Evolutionary conservation across 2,888 invertebrate genomes (phyloP).

Genomic region (Stegophylla sp.): DNA sequence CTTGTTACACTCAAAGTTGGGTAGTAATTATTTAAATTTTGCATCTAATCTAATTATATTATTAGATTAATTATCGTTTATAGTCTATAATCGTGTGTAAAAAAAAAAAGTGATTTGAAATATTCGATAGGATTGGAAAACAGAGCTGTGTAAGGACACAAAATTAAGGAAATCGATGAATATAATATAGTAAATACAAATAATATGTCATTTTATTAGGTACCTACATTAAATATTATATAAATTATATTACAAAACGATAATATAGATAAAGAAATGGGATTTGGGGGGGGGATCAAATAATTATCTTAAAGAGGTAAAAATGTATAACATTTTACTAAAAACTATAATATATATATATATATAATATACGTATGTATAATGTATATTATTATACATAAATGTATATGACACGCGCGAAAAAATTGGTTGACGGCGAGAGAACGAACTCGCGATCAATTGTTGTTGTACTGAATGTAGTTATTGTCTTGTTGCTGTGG

Average conservation of each 20-base stretch:
- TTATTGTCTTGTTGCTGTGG: background rate
- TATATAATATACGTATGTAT: background rate
- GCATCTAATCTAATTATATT: too few species aligned
- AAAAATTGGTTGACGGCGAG: background rate
- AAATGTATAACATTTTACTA: slow-evolving; percentile 48
- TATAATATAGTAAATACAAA: too few species aligned
- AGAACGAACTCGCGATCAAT: background rate
- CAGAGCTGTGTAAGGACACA: too few species aligned
- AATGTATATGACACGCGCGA: slow-evolving; percentile 37
- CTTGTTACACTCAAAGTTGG: too few species aligned
- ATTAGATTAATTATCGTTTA: too few species aligned
- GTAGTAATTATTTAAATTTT: too few species aligned
- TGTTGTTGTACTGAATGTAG: too few species aligned
- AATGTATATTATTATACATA: background rate
- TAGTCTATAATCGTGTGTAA: too few species aligned
- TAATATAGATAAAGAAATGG: slow-evolving; percentile 8
- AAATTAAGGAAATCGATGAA: too few species aligned
- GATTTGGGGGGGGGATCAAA: background rate
- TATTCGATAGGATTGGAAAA: too few species aligned
- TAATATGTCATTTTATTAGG: background rate
- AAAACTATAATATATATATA: background rate
- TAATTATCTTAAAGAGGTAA: slow-evolving; percentile 42
- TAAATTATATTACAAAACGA: slow-evolving; percentile 47
- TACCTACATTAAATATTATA: background rate
- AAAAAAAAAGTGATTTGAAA: too few species aligned